A percentile compares a stretch with the other conserved stretches of the same genome.
phyloP scores from a whole-genome alignment of 2,888 invertebrate genomes.

The Bellardia bayeri region DNA sequence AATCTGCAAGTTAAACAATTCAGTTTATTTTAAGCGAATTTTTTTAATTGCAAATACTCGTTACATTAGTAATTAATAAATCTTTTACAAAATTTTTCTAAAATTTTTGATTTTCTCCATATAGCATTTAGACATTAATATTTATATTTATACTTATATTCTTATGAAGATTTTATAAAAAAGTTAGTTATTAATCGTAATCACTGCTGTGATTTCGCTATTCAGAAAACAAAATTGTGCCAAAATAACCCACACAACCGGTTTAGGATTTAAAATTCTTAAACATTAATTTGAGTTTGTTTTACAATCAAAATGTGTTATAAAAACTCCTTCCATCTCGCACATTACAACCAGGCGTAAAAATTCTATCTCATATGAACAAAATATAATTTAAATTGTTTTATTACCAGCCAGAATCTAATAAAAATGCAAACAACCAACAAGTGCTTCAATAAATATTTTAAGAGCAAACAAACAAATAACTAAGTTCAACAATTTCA shows the following conservation, averaged over 20 bases:
- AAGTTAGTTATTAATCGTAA: too few species aligned
- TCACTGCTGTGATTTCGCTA: not conserved
- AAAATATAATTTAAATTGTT: conserved; percentile 53
- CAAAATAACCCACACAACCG: not conserved
- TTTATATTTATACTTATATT: too few species aligned
- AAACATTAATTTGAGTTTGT: not conserved
- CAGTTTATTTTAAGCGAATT: too few species aligned
- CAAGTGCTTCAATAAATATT: conserved; percentile 38
- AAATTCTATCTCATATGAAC: not conserved
- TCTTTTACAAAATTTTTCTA: too few species aligned
- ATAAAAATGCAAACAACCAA: conserved; percentile 49
- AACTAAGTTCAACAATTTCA: not conserved
- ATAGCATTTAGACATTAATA: too few species aligned
- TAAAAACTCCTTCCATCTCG: not conserved
- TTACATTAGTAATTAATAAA: too few species aligned
- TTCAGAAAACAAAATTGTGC: not conserved
- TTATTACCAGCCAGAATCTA: conserved; percentile 53
- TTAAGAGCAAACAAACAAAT: not conserved
- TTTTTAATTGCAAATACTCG: too few species aligned
- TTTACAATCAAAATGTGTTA: not conserved
- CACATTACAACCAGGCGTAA: not conserved
- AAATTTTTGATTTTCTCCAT: too few species aligned
- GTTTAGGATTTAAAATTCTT: conserved; percentile 43
- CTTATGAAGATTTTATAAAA: too few species aligned
- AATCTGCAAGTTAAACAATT: too few species aligned